These are phyloP conservation scores for Drosophila lacicola DNA, from an alignment of 2,888 invertebrate species.

Conservation along the genomic window DNA sequence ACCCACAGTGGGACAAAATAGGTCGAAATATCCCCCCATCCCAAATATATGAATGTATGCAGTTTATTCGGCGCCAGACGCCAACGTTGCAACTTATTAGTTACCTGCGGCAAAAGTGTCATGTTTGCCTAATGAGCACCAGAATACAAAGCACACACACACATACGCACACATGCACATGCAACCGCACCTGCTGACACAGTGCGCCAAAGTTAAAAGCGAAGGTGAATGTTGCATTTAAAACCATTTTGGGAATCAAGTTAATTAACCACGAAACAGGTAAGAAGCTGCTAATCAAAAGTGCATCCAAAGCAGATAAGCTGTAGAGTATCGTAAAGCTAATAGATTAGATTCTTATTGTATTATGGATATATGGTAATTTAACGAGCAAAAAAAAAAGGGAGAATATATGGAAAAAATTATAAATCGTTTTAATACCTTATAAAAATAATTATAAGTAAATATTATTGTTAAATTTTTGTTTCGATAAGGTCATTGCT, in stretches of 20 bases:
- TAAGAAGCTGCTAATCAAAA: slow-evolving; percentile 7
- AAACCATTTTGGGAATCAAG: slow-evolving; percentile 28
- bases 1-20: slow-evolving; percentile 42
- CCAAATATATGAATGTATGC: slow-evolving; percentile 38
- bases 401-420: too few relatives aligned
- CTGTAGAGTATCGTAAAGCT: slow-evolving; percentile 10
- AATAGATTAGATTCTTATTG: not conserved
- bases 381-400: too few relatives aligned
- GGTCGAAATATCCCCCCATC: slow-evolving; percentile 29
- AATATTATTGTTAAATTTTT: too few relatives aligned
- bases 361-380: too few relatives aligned
- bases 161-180: slow-evolving; percentile 3
- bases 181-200: not conserved
- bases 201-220: not conserved
- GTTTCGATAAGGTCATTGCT: too few relatives aligned
- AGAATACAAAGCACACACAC: slow-evolving; percentile 5
- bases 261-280: slow-evolving; percentile 25
- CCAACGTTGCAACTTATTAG: slow-evolving; percentile 26
- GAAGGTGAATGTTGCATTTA: slow-evolving; percentile 23
- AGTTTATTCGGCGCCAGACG: slow-evolving; percentile 29
- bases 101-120: slow-evolving; percentile 38
- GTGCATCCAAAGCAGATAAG: not conserved
- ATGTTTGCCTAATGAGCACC: slow-evolving; percentile 59
- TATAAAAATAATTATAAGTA: too few relatives aligned
- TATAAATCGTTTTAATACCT: too few relatives aligned